phyloP scores from a whole-genome alignment of 2,797 vertebrate genomes.

The Tapirus indicus region DNA sequence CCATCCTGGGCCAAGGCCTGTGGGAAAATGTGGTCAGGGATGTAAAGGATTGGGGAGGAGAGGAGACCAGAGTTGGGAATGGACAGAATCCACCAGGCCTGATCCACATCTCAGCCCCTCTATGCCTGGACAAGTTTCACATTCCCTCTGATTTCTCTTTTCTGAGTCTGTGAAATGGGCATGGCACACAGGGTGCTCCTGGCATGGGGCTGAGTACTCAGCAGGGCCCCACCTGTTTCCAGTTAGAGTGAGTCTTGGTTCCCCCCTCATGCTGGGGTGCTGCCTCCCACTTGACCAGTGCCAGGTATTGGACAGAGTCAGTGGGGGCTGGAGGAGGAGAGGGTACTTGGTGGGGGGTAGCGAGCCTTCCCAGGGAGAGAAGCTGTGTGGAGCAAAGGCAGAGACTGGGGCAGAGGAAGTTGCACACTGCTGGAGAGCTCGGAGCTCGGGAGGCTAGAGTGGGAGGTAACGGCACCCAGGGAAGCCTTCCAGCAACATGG shows the following conservation, averaged over 20 bases:
- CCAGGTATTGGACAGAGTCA: not conserved
- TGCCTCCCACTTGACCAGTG: not conserved
- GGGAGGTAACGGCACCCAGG: not conserved
- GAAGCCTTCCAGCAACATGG: slow-evolving; percentile 34
- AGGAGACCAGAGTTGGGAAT: not conserved
- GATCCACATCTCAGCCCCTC: not conserved
- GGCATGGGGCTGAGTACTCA: not conserved
- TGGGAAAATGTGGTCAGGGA: not conserved
- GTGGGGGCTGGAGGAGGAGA: not conserved
- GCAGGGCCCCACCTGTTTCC: not conserved
- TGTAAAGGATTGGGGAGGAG: not conserved
- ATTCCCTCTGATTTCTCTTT: not conserved
- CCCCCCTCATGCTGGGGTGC: not conserved
- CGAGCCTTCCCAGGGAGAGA: not conserved
- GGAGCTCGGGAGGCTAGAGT: not conserved
- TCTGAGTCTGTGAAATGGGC: not conserved
- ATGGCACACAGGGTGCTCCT: not conserved
- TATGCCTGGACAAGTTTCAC: not conserved
- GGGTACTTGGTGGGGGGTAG: not conserved
- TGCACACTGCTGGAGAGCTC: not conserved
- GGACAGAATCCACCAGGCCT: not conserved
- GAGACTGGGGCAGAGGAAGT: slow-evolving; percentile 20
- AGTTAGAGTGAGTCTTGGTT: not conserved
- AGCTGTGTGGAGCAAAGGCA: not conserved
- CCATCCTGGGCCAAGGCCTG: not conserved